Evolutionary conservation across 2,888 invertebrate species (phyloP), one percentile per base, ranked within the genome.

Genomic region (Ypsolopha scabrella): DNA sequence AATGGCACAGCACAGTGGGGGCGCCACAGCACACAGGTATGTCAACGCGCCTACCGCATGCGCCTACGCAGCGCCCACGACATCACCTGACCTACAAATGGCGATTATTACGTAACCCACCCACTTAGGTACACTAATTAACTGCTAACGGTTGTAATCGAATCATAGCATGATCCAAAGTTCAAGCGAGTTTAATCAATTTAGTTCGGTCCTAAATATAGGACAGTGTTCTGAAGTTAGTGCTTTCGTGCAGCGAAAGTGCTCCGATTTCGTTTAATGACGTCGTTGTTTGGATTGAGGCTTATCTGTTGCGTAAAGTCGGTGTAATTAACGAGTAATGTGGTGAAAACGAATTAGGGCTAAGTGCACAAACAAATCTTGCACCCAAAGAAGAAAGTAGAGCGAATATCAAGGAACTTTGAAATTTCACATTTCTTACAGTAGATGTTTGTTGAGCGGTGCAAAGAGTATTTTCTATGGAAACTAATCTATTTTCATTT

Each of bases 31-130:
- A n/a, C n/a, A n/a, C n/a, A 39, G 49, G 48, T 48, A 48, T 48
- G 48, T 37, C 48, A 33, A 8, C 48, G 48, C 48, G 48, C 48
- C 24, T 13, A 36, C 48, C 37, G 37, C 14, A 10, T 45, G 48
- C 52, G 53, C 55, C 52, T 50, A 53, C 55, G 54, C 53, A 45
- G 50, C 24, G 44, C 55, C 55, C 57, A 51, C 58, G 55, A 24
- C 24, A 24, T 24, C 24, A 24, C 58, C 51, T 53, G 54, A 53
- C 58, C 53, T 52, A 56, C 53, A 52, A 46, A 46, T 41, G 24
- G 54, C 24, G 48, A 37, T 52, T 10, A 51, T 55, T 55, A 54
- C 55, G 52, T 54, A 53, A 57, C 53, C 34, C 37, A 48, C 38
- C 48, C 48, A 48, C 46, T 46, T 46, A 46, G n/a, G n/a, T 46